Conservation (phyloP, 2,888 invertebrate species). For the Netelia virgata region DNA sequence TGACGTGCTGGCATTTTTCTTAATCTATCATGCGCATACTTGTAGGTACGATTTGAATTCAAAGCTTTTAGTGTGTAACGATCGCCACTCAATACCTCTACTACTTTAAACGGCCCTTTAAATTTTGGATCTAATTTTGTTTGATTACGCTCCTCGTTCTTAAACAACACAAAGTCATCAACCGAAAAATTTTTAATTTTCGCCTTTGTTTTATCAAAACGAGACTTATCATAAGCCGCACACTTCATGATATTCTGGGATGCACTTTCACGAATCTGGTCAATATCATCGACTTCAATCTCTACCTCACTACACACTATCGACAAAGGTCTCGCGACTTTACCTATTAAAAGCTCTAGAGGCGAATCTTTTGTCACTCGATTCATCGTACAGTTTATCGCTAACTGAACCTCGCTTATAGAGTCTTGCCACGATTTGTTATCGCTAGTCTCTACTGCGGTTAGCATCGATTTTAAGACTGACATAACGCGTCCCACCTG, state of each 20-base stretch:
- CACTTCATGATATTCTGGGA: not conserved
- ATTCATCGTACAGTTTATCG: constrained; percentile 73
- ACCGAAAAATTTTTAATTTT: no score
- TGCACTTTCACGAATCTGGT: constrained; percentile 29
- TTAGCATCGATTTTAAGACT: constrained; percentile 72
- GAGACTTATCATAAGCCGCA: constrained; percentile 6
- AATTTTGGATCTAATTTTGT: constrained; percentile 31
- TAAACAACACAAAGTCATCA: constrained; percentile 35
- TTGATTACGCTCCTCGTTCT: constrained; percentile 52
- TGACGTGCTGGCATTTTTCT: constrained; percentile 23
- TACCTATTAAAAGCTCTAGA: constrained; percentile 76
- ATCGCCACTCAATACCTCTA: constrained; percentile 31
- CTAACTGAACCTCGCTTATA: constrained; percentile 74
- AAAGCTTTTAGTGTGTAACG: constrained; percentile 41
- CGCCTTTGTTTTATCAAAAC: constrained; percentile 43
- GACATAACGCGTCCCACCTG: constrained; percentile 75
- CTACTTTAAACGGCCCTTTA: constrained; percentile 46
- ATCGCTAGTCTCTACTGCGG: constrained; percentile 68
- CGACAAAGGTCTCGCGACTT: constrained; percentile 66
- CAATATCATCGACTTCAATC: constrained; percentile 30
- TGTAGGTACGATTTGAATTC: constrained; percentile 28
- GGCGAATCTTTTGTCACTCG: constrained; percentile 74
- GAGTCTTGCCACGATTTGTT: constrained; percentile 74
- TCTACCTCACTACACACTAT: constrained; percentile 39
- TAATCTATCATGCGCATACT: constrained; percentile 45